Percentiles rank a stretch among this genome's conserved stretches.
phyloP scores from a whole-genome alignment of 2,888 invertebrate species.

The Drosophila hamatofila region DNA sequence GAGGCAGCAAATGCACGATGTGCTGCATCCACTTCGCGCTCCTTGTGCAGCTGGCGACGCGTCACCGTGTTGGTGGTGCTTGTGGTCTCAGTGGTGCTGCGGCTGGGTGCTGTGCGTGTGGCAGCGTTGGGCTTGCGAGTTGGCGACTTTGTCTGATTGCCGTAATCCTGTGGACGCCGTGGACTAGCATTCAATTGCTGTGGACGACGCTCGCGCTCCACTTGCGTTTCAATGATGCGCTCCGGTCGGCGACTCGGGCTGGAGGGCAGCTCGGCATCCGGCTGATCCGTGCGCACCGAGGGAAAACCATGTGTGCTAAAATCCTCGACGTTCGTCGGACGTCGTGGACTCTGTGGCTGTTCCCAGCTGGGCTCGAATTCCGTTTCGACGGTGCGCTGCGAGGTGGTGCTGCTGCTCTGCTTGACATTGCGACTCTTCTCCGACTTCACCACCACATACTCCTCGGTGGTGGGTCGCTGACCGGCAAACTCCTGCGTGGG shows the following conservation, averaged over 20 bases:
- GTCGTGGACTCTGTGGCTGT: slow-evolving; percentile 51
- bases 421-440: slow-evolving; percentile 75
- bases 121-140: slow-evolving; percentile 35
- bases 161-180: slow-evolving; percentile 66
- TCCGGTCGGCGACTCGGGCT: slow-evolving; percentile 64
- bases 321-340: slow-evolving; percentile 46
- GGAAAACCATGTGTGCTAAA: slow-evolving; percentile 77
- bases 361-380: slow-evolving; percentile 68
- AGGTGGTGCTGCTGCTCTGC: slow-evolving; percentile 69
- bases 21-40: slow-evolving; percentile 87
- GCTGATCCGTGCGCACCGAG: slow-evolving; percentile 66
- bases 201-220: slow-evolving; percentile 37
- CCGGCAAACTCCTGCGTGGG: slow-evolving; percentile 73
- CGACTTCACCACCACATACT: slow-evolving; percentile 74
- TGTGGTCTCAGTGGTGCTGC: slow-evolving; percentile 23
- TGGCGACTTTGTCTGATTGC: slow-evolving; percentile 60
- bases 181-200: slow-evolving; percentile 43
- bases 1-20: slow-evolving; percentile 92
- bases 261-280: slow-evolving; percentile 56
- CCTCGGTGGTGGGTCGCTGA: slow-evolving; percentile 61
- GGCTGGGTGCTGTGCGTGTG: slow-evolving; percentile 23
- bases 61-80: slow-evolving; percentile 59
- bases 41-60: slow-evolving; percentile 75
- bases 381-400: slow-evolving; percentile 75
- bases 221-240: slow-evolving; percentile 61